Evolutionary conservation across 2,113 vertebrate genomes (phyloP).

Genomic region (Gavia stellata): DNA sequence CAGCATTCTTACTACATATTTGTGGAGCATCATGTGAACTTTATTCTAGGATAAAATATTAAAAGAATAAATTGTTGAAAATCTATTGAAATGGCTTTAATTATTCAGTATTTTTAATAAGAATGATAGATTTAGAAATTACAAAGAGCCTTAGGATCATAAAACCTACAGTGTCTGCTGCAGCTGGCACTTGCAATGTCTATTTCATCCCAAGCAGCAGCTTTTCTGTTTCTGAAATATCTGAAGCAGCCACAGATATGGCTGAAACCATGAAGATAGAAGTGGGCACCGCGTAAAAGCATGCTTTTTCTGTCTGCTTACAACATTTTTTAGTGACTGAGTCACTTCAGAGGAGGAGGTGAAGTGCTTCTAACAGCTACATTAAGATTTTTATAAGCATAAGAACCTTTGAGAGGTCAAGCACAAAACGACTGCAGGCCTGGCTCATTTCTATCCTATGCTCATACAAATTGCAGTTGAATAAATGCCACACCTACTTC

Average conservation of each 20-base stretch:
- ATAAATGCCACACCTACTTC: not conserved
- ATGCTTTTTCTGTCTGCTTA: not conserved
- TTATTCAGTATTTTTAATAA: slow-evolving; percentile 32
- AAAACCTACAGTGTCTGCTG: not conserved
- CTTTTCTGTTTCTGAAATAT: not conserved
- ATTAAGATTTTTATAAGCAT: not conserved
- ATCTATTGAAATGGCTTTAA: not conserved
- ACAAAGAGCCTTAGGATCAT: not conserved
- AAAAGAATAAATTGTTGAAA: not conserved
- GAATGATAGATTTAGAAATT: slow-evolving; percentile 14
- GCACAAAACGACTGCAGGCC: not conserved
- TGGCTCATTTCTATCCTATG: not conserved
- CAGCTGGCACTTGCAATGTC: not conserved
- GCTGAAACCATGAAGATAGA: not conserved
- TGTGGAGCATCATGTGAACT: not conserved
- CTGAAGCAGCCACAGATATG: not conserved
- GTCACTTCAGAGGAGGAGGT: not conserved
- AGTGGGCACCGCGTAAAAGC: not conserved
- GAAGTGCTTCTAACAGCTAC: not conserved
- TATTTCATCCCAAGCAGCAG: not conserved
- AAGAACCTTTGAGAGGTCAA: not conserved
- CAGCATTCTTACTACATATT: not conserved
- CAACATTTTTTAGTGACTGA: not conserved
- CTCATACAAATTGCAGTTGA: not conserved
- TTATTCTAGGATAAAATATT: slow-evolving; percentile 9